Conservation (phyloP, 1,140 invertebrate species). For the Zaprionus tsacasi region DNA sequence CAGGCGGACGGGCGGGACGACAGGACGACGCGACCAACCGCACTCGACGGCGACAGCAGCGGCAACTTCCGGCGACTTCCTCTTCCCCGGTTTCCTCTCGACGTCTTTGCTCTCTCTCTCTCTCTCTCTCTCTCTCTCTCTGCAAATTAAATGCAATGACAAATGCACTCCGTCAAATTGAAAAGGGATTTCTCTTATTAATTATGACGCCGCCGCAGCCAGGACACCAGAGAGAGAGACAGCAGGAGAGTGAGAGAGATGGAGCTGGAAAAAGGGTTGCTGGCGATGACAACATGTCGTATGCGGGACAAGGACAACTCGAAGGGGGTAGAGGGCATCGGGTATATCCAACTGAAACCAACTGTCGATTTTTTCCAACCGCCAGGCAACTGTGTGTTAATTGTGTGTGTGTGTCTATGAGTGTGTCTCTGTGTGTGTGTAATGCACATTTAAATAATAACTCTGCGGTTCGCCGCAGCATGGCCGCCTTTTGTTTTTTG, state of each 20-base stretch:
- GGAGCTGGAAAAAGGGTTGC: constrained; percentile 56
- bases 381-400: constrained; percentile 47
- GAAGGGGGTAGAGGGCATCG: constrained; percentile 1
- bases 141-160: constrained; percentile 84
- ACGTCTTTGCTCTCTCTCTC: constrained; percentile 14
- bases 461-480: constrained; percentile 79
- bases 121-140: constrained; percentile 38
- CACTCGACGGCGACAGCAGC: constrained; percentile 34
- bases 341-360: constrained; percentile 48
- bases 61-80: constrained; percentile 67
- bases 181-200: constrained; percentile 84
- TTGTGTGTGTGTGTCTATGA: constrained; percentile 27
- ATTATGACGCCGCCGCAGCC: constrained; percentile 80
- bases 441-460: constrained; percentile 82
- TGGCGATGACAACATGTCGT: constrained; percentile 67
- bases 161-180: constrained; percentile 84
- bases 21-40: constrained; percentile 33
- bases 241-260: background rate
- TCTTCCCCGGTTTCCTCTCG: constrained; percentile 6
- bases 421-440: constrained; percentile 38
- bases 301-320: constrained; percentile 18
- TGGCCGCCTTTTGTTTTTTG: constrained; percentile 78
- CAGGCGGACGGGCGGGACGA: background rate
- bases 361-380: constrained; percentile 77
- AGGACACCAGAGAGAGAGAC: constrained; percentile 53